Conservation (phyloP, 2,113 vertebrate species). For the Oophaga pumilio region DNA sequence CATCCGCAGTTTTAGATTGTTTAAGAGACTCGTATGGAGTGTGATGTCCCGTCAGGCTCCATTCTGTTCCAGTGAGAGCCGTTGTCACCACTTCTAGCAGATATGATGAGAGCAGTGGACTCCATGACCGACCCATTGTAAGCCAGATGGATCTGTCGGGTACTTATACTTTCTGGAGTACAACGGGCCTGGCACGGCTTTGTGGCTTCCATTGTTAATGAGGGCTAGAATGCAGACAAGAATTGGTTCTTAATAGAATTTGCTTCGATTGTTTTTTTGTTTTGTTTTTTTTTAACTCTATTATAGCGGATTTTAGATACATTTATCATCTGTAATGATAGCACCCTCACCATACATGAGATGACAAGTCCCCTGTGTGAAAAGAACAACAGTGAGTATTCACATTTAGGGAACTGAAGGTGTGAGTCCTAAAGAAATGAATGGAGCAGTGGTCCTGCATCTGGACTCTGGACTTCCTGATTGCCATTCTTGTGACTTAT, state of each 20-base stretch:
- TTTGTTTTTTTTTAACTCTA: background rate
- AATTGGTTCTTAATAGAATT: background rate
- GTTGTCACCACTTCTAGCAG: background rate
- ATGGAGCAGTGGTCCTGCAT: too few relatives aligned
- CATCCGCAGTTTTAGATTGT: constrained; percentile 92
- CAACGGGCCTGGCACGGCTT: background rate
- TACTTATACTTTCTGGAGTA: background rate
- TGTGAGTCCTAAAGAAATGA: too few relatives aligned
- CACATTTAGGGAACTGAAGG: too few relatives aligned
- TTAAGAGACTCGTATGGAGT: constrained; percentile 81
- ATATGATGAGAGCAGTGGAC: background rate
- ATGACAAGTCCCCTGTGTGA: too few relatives aligned
- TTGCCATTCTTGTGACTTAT: too few relatives aligned
- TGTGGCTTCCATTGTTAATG: background rate
- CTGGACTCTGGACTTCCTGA: too few relatives aligned
- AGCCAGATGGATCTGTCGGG: background rate
- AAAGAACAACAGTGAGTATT: too few relatives aligned
- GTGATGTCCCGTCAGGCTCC: constrained; percentile 10
- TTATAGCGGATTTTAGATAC: too few relatives aligned
- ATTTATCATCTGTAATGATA: too few relatives aligned
- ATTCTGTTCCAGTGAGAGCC: too few relatives aligned
- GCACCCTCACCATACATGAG: too few relatives aligned
- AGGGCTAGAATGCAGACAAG: background rate
- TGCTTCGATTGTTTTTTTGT: background rate
- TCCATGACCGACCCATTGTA: background rate